Conservation (phyloP, 92 coral and sea anemone species). For the Porites divaricata region DNA sequence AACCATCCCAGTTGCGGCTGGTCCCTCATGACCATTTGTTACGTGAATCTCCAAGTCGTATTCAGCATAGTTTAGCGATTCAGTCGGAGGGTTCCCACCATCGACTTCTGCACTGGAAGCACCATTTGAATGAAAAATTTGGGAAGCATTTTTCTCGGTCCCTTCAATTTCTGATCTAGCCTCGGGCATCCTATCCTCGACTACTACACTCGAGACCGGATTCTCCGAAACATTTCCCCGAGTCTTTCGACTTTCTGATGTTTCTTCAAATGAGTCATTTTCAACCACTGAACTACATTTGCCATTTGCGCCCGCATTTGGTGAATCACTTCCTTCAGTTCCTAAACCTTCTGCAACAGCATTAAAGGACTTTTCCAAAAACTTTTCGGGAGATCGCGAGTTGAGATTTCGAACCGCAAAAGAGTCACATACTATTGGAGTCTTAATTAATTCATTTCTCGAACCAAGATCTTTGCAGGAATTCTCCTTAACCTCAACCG, state of each 20-base stretch:
- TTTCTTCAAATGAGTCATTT: neutral
- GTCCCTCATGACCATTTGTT: slow-evolving; percentile 10
- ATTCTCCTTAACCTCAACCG: neutral
- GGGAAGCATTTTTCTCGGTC: neutral
- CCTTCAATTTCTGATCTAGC: neutral
- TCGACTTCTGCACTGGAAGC: neutral
- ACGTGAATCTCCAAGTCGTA: slow-evolving; percentile 12
- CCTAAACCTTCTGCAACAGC: neutral
- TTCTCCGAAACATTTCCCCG: neutral
- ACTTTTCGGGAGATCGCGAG: slow-evolving; percentile 10
- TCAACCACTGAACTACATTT: neutral
- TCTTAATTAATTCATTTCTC: slow-evolving; percentile 9
- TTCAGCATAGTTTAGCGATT: neutral
- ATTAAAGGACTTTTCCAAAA: slow-evolving; percentile 17
- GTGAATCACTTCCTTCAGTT: neutral
- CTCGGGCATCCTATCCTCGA: neutral
- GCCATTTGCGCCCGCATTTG: neutral
- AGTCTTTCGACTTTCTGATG: neutral
- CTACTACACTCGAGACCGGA: neutral
- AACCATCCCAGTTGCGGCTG: neutral
- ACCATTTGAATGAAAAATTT: neutral
- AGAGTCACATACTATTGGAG: slow-evolving; percentile 33
- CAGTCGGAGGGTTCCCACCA: neutral
- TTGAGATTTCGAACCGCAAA: slow-evolving; percentile 32
- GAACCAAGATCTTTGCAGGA: slow-evolving; percentile 2